Evolutionary conservation across 2,113 vertebrate species (phyloP), one percentile per base, ranked within the genome.

Genomic region (Acrocephalus arundinaceus): DNA sequence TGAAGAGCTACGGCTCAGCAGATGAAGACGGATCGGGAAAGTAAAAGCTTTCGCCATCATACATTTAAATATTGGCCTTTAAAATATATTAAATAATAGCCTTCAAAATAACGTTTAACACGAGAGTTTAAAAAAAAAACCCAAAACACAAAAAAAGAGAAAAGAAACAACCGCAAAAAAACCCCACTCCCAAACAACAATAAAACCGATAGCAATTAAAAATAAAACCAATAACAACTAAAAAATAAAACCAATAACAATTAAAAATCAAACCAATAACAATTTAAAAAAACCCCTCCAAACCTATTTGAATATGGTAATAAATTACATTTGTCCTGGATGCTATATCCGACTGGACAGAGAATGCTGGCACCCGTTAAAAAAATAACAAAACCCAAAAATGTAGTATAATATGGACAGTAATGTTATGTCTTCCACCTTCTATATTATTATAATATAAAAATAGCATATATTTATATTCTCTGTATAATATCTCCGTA

Each of bases 221-320:
- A 28, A 43, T 52, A 35, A 6, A 0, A n/a, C 23, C 1, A 4
- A 39, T 41, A 41, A 9, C 0, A 7, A 45, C 15, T 59, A 41
- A 1, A 3, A 54, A 12, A 35, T 52, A 62, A 77, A 52, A 7
- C 1, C 3, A 37, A 43, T 15, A 37, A 25, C 2, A 45, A 52
- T 59, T 41, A 1, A 5, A 35, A 35, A 35, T 35, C 35, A 35
- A 35, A 35, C 35, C 35, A 41, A 41, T 41, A 41, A 9, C 0
- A 7, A 45, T 45, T 59, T 49, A 1, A 3, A 54, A 12, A 35
- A 52, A 35, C 35, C 35, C 20, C 0, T 4, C 27, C 3, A 48
- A 65, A 48, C 30, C 16, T 37, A 46, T 28, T 21, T 33, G 33
- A 54, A 13, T 23, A 52, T 20, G 6, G 59, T 49, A 70, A 71